Percentiles rank a stretch among this genome's conserved stretches.
Evolutionary conservation across 2,797 vertebrate species (phyloP).

Genomic region (Ctenochaetus hawaiiensis): DNA sequence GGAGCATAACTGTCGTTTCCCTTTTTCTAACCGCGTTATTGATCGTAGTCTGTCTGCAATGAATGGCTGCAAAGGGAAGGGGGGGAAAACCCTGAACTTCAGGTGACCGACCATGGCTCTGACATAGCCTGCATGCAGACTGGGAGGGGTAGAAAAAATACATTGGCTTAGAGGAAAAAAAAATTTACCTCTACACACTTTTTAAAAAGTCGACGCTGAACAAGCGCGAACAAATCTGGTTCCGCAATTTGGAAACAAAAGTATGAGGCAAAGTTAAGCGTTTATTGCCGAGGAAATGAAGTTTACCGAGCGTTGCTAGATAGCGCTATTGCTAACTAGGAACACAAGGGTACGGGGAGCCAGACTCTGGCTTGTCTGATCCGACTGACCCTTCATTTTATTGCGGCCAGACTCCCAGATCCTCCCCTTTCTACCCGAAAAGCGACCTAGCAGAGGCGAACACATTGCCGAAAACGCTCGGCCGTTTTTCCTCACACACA

Average conservation of each 20-base stretch:
- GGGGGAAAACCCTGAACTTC: slow-evolving; percentile 92
- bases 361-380: slow-evolving; percentile 89
- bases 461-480: slow-evolving; percentile 77
- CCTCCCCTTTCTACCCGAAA: slow-evolving; percentile 85
- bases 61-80: slow-evolving; percentile 86
- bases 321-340: slow-evolving; percentile 80
- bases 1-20: slow-evolving; percentile 57
- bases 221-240: slow-evolving; percentile 64
- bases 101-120: slow-evolving; percentile 95
- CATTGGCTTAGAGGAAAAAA: not conserved
- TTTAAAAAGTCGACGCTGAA: slow-evolving; percentile 78
- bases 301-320: slow-evolving; percentile 78
- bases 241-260: slow-evolving; percentile 54
- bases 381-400: slow-evolving; percentile 94
- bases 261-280: slow-evolving; percentile 88
- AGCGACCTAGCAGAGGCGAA: slow-evolving; percentile 80
- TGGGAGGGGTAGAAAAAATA: slow-evolving; percentile 75
- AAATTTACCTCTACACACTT: slow-evolving; percentile 54
- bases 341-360: slow-evolving; percentile 82
- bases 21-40: slow-evolving; percentile 81
- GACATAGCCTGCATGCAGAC: slow-evolving; percentile 86
- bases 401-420: slow-evolving; percentile 90
- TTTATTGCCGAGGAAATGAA: slow-evolving; percentile 81
- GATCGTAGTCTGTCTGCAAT: slow-evolving; percentile 92
- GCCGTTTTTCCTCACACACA: slow-evolving; percentile 69